Base-by-base conservation (phyloP, 2,113 vertebrate genomes). In the Polyodon spathula region DNA sequence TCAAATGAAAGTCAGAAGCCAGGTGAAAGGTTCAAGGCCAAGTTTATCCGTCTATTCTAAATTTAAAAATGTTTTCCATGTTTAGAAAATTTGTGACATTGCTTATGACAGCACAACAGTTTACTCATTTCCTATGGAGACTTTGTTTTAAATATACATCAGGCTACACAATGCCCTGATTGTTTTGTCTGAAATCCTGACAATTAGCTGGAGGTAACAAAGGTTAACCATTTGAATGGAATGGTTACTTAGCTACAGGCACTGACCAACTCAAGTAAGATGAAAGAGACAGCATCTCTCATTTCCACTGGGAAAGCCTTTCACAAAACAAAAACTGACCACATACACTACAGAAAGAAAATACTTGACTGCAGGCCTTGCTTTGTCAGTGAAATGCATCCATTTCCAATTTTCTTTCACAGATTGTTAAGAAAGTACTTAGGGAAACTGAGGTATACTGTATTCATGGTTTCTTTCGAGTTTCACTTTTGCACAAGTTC, bases 121-220 rank as follows among this genome's bases (percentile, higher is more conserved):
- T 56, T 53, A 16, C 43, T 17, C 63, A 53, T 53, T 64, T 59
- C 54, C 63, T 27, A 9, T 6, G 5, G 10, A 27, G 48, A 1
- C 48, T 37, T 48, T 37, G 39, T 59, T 59, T 59, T 53, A 40
- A 58, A 46, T 40, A 17, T 61, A 6, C 8, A 39, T n/a, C 7
- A 27, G 16, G 14, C 11, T 52, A 61, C 37, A 61, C 38, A 53
- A 52, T 37, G 53, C 6, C 14, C 40, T 8, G 40, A 6, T 46
- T 56, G 41, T 37, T 62, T 42, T 59, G 54, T 46, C 12, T 37
- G 4, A 44, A 51, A 27, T 37, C 8, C 43, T 7, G 40, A 40
- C 54, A 50, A 50, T 50, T 50, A 51, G 54, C 37, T 14, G n/a
- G 59, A 7, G 46, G 59, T 60, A 60, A 27, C 10, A 50, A 37